Evolutionary conservation across 2,888 invertebrate species (phyloP), one percentile per base, ranked within the genome.

Genomic region (Agonum fuliginosum): DNA sequence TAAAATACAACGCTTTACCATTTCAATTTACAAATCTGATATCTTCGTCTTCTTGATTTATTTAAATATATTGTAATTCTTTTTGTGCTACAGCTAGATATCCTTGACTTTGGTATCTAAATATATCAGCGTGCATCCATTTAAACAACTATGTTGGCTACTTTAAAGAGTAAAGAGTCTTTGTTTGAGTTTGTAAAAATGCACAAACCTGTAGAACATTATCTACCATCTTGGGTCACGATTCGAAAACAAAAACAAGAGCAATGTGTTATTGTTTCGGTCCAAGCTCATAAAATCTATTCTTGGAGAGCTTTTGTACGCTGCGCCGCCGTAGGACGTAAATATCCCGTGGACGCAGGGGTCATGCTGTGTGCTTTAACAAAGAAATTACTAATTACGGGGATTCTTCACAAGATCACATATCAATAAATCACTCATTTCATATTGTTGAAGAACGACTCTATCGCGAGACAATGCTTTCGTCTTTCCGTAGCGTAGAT

Each of bases 151-250:
- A 65, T 20, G 22, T n/a, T 37, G 10, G 67, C 67, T 67, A 67
- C 67, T 65, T 17, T 30, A 27, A 17, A 58, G 34, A 65, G 65
- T 27, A 58, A 65, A 65, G 65, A 8, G 34, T 37, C 67, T 67
- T 67, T 67, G 67, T 67, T 41, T 22, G 19, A n/a, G 20, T 67
- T 67, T n/a, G 41, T 41, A 67, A 67, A 67, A 67, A 67, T 67
- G 54, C 22, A 19, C 22, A 41, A 37, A 65, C 65, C 37, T 65
- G 65, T 34, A 65, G 34, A 65, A 37, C 69, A 74, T 74, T 74
- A 75, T 75, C 75, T 75, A 30, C 75, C 75, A 75, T 75, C 75
- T 75, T 75, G 30, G 75, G 67, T 75, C 75, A 75, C 75, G 75
- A 75, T 75, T 75, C 43, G 20, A 75, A 75, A 75, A 75, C 75